phyloP scores from a whole-genome alignment of 2,888 invertebrate genomes.

The Meiosimyza decipiens region DNA sequence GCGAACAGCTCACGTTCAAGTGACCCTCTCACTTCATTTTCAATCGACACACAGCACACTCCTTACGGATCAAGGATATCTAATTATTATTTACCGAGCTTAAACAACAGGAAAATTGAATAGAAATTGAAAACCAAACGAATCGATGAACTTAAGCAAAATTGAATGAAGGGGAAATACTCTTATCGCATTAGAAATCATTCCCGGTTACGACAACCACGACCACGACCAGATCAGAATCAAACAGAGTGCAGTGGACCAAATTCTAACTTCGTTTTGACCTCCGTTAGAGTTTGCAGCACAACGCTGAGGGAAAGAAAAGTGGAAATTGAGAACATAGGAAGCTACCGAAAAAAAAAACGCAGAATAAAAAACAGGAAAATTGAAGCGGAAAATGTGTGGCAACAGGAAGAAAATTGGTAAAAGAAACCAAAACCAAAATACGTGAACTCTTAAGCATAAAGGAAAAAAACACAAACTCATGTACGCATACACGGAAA shows the following conservation, averaged over 20 bases:
- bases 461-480: neutral
- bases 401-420: constrained; percentile 15
- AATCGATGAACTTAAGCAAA: constrained; percentile 52
- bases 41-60: neutral
- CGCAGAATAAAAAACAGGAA: neutral
- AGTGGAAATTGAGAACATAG: too few relatives aligned
- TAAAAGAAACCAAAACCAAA: neutral
- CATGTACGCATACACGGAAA: neutral
- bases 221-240: neutral
- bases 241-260: constrained; percentile 18
- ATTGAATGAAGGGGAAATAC: neutral
- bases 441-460: neutral
- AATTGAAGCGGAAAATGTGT: constrained; percentile 19
- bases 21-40: neutral
- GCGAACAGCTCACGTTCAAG: neutral
- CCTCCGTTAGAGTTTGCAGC: constrained; percentile 8
- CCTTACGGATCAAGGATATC: constrained; percentile 46
- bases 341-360: neutral
- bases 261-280: constrained; percentile 21
- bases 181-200: neutral
- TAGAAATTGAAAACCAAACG: constrained; percentile 55
- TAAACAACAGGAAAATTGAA: constrained; percentile 59
- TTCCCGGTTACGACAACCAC: too few relatives aligned
- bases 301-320: too few relatives aligned
- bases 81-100: constrained; percentile 60